Base-by-base conservation (phyloP, 2,113 vertebrate species). In the Varanus komodoensis region DNA sequence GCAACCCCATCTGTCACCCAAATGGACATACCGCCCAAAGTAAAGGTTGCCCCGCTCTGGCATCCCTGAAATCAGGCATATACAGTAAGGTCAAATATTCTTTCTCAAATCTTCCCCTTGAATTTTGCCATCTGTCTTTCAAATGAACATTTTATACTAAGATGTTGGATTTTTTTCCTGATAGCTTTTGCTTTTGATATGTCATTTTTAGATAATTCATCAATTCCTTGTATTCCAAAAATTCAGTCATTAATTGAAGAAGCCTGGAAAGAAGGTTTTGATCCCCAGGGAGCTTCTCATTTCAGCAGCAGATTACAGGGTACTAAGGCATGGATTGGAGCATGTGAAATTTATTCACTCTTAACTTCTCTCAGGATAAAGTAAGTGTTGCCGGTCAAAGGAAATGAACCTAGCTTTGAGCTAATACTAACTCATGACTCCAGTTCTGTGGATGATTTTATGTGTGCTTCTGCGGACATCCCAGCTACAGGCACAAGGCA, bases 301-400 rank as follows among this genome's bases (percentile, higher is more conserved):
- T 99, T 99, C 92, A 98, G 96, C 93, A 94, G 96, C 87, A 97
- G 89, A 82, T 96, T 99, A 89, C 97, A 97, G 80, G 98, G 98
- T 90, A 98, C 98, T 74, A 97, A 97, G 78, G 98, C 98, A 57
- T 99, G 99, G 99, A 99, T 99, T 83, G 99, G 99, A 95, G 98
- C 98, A 64, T 99, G 98, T 89, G 99, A 99, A 97, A 98, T 99
- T 91, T 99, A 98, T 93, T 96, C 97, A n/a, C 96, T 99, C 6
- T 96, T 99, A 92, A 99, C 98, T 73, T 98, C 96, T 78, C 96
- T 99, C 75, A 95, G 97, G 86, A 93, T 99, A 94, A 99, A 98
- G 99, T 99, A 96, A 95, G 96, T 97, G 94, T 0, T 91, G 19
- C 17, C 77, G 89, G 84, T 87, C 38, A 50, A 29, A 86, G 38